A percentile compares a stretch with the other conserved stretches of the same genome.
Conservation (phyloP, 2,888 invertebrate genomes). For the Macaria notata region DNA sequence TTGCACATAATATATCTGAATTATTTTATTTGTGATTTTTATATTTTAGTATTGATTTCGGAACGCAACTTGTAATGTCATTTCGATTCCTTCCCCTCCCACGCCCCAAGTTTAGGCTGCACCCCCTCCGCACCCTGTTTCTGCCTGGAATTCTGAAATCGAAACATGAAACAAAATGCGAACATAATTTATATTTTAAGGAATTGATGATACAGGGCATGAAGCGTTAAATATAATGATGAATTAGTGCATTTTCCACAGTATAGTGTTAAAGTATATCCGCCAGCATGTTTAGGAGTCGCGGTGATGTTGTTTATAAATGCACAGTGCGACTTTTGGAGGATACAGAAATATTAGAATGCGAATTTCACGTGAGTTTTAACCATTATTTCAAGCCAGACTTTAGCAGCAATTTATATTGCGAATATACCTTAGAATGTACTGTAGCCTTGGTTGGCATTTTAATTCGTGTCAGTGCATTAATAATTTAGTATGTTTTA, state of each 20-base stretch:
- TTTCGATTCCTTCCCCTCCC: conserved; percentile 7
- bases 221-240: conserved; percentile 39
- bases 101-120: conserved; percentile 3
- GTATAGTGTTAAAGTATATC: conserved; percentile 15
- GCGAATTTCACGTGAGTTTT: conserved; percentile 89
- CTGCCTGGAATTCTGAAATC: conserved; percentile 36
- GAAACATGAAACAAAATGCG: conserved; percentile 52
- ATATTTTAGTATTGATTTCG: background rate
- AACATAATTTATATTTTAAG: conserved; percentile 34
- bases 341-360: conserved; percentile 95
- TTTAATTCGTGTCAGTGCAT: background rate
- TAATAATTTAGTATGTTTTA: background rate
- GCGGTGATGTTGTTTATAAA: conserved; percentile 92
- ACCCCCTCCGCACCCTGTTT: conserved; percentile 18
- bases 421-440: too few relatives aligned
- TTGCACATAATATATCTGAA: too few relatives aligned
- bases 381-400: conserved; percentile 5
- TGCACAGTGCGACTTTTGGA: conserved; percentile 94
- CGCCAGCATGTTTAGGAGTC: conserved; percentile 83
- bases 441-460: too few relatives aligned
- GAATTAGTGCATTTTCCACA: conserved; percentile 26
- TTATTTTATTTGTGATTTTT: too few relatives aligned
- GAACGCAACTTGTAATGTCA: conserved; percentile 16
- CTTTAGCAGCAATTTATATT: background rate
- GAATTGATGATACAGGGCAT: conserved; percentile 36